These are phyloP conservation scores for Meganola albula DNA, from an alignment of 2,888 invertebrate species.

Conservation along the genomic window DNA sequence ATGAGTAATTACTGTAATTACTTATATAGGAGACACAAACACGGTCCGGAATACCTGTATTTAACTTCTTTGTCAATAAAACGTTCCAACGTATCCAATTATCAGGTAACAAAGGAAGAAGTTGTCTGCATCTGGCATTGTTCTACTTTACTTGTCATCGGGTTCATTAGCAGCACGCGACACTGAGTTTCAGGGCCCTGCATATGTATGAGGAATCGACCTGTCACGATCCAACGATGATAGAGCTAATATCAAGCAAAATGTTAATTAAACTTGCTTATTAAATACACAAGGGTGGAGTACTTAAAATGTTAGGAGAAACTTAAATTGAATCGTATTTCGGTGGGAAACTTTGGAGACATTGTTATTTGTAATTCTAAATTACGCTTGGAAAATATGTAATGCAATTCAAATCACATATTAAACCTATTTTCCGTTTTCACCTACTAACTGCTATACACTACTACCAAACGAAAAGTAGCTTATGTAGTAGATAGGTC, in stretches of 20 bases:
- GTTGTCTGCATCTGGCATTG: slow-evolving; percentile 41
- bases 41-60: slow-evolving; percentile 12
- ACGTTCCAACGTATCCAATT: slow-evolving; percentile 36
- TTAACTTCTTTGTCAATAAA: slow-evolving; percentile 30
- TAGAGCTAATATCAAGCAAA: slow-evolving; percentile 40
- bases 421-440: no score
- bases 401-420: no score
- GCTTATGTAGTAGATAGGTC: no score
- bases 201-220: slow-evolving; percentile 60
- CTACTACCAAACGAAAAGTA: no score
- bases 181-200: slow-evolving; percentile 29
- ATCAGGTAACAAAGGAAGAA: slow-evolving; percentile 39
- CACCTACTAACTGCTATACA: no score
- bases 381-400: no score
- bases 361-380: no score
- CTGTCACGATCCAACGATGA: slow-evolving; percentile 44
- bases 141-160: slow-evolving; percentile 22
- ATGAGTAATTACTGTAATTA: neutral
- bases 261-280: slow-evolving; percentile 32
- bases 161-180: slow-evolving; percentile 42
- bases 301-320: slow-evolving; percentile 19
- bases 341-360: slow-evolving; percentile 22
- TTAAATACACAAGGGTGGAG: slow-evolving; percentile 28
- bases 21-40: slow-evolving; percentile 4
- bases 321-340: slow-evolving; percentile 13